Conservation (phyloP, 2,888 invertebrate genomes). For the Cotesia congregata region DNA sequence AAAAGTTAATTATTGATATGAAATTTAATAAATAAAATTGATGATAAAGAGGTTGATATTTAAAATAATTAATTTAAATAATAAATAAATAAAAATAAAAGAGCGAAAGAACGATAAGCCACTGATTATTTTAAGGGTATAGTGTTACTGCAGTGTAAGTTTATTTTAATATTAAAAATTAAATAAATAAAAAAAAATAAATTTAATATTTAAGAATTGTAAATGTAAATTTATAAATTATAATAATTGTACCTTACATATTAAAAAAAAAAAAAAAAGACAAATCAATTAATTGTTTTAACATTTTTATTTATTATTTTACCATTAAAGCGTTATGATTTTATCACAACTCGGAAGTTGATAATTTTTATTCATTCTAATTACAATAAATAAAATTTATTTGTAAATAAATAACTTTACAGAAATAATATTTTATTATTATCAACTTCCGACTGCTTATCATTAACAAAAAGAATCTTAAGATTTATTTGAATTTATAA, state of each 20-base stretch:
- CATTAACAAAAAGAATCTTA: too few relatives aligned
- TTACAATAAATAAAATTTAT: constrained; percentile 10
- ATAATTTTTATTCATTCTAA: constrained; percentile 4
- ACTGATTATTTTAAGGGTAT: constrained; percentile 57
- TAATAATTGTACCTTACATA: constrained; percentile 65
- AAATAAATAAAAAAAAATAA: constrained; percentile 53
- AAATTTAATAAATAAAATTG: constrained; percentile 15
- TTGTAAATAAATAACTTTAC: too few relatives aligned
- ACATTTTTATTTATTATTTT: constrained; percentile 7
- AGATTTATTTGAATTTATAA: too few relatives aligned
- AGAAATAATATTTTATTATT: too few relatives aligned
- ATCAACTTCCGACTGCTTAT: too few relatives aligned
- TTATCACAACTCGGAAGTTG: not conserved
- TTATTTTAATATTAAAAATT: constrained; percentile 64
- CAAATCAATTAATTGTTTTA: constrained; percentile 4
- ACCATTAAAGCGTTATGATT: too few relatives aligned
- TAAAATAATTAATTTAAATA: constrained; percentile 32
- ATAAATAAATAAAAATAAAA: constrained; percentile 42
- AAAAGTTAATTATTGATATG: not conserved
- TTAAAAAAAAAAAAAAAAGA: constrained; percentile 50
- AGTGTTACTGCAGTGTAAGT: constrained; percentile 63
- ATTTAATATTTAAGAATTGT: constrained; percentile 65
- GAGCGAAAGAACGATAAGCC: constrained; percentile 52
- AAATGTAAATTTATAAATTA: constrained; percentile 69
- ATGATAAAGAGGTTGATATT: constrained; percentile 37